Percentiles rank a stretch among this genome's conserved stretches.
Conservation (phyloP, 2,113 vertebrate species). For the Oenanthe oenanthe region DNA sequence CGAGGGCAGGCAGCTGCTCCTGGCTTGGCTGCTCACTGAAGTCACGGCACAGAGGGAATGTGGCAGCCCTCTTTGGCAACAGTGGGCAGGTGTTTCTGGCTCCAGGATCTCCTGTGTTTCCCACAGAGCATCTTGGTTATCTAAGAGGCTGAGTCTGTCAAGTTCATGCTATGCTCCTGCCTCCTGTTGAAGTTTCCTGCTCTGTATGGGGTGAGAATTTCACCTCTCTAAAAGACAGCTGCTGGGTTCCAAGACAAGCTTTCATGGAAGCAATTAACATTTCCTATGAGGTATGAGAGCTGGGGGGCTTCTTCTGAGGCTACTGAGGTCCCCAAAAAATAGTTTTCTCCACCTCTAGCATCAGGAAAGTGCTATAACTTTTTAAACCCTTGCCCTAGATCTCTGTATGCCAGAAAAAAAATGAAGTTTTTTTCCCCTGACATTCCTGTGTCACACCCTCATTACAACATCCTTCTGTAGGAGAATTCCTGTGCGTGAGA, state of each 20-base stretch:
- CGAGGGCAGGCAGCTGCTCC: background rate
- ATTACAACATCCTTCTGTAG: slow-evolving; percentile 15
- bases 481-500: slow-evolving; percentile 38
- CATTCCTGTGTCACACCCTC: slow-evolving; percentile 51
- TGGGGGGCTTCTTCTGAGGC: background rate
- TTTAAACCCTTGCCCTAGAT: background rate
- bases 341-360: background rate
- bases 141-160: background rate
- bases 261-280: background rate
- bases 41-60: background rate
- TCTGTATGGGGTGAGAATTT: background rate
- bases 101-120: background rate
- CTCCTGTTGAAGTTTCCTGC: background rate
- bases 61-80: background rate
- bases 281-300: background rate
- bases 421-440: background rate
- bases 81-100: background rate
- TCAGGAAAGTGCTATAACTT: background rate
- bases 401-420: background rate
- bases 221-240: background rate
- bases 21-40: background rate
- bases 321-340: background rate
- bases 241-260: background rate
- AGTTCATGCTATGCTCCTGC: background rate
- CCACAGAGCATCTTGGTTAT: background rate